phyloP scores from a whole-genome alignment of 2,888 invertebrate genomes.

The Abrostola tripartita region DNA sequence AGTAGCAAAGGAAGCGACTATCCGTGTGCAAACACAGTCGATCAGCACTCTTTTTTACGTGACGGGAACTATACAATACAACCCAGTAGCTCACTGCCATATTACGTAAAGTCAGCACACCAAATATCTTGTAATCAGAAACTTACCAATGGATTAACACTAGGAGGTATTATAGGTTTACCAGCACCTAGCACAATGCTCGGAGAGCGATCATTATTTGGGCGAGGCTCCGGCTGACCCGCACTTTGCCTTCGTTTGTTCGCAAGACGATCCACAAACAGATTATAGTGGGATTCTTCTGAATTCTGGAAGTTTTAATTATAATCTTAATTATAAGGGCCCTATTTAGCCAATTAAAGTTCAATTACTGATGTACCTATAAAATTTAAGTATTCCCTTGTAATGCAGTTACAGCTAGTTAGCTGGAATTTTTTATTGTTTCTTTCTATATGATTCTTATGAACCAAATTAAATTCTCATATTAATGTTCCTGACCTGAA shows the following conservation, averaged over 20 bases:
- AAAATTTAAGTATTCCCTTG: no score
- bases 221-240: conserved; percentile 83
- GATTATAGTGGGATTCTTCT: conserved; percentile 92
- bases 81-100: no score
- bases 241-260: conserved; percentile 92
- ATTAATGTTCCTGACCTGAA: conserved; percentile 89
- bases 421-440: no score
- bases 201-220: conserved; percentile 79
- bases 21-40: no score
- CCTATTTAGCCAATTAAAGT: no score
- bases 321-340: no score
- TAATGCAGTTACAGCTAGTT: no score
- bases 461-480: background rate
- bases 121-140: background rate
- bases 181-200: conserved; percentile 83
- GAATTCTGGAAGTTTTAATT: conserved; percentile 79
- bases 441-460: no score
- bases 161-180: conserved; percentile 83
- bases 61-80: no score
- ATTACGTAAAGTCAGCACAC: background rate
- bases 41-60: no score
- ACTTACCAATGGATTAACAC: conserved; percentile 80
- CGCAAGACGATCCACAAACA: conserved; percentile 92
- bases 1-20: no score
- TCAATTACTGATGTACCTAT: background rate